These are phyloP conservation scores for Sarcophaga carnaria DNA, from an alignment of 2,888 invertebrate genomes.

Conservation along the genomic window DNA sequence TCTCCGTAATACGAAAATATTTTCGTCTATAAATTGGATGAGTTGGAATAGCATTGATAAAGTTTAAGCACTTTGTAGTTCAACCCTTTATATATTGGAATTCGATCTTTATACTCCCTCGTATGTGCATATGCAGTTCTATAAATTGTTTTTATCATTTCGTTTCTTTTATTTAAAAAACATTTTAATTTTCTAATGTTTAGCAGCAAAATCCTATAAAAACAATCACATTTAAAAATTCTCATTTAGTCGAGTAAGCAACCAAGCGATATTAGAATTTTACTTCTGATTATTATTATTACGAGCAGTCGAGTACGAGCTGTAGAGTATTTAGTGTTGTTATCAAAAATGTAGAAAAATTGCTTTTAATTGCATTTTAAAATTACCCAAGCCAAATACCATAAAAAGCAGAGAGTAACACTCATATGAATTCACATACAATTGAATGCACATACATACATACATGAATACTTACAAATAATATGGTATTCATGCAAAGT, in stretches of 20 bases:
- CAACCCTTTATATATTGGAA: too few species aligned
- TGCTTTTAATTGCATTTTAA: conserved; percentile 79
- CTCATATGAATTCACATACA: neutral
- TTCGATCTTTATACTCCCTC: too few species aligned
- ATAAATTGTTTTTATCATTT: too few species aligned
- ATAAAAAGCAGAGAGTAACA: neutral
- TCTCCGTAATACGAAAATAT: too few species aligned
- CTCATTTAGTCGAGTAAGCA: neutral
- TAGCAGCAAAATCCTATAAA: too few species aligned
- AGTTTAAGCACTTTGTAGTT: too few species aligned
- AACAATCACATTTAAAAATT: neutral
- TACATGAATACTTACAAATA: neutral
- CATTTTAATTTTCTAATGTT: too few species aligned
- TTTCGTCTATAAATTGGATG: too few species aligned
- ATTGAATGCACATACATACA: neutral
- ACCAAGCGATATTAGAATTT: neutral
- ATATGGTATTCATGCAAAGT: neutral
- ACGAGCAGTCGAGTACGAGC: neutral
- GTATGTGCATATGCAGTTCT: too few species aligned
- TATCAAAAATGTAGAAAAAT: conserved; percentile 55
- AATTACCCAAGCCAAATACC: conserved; percentile 71
- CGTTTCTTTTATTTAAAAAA: too few species aligned
- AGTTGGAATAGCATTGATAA: too few species aligned
- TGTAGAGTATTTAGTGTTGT: conserved; percentile 17
- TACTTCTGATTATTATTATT: neutral